Base-by-base conservation (phyloP, 2,797 vertebrate species). In the Nyctalus aviator region DNA sequence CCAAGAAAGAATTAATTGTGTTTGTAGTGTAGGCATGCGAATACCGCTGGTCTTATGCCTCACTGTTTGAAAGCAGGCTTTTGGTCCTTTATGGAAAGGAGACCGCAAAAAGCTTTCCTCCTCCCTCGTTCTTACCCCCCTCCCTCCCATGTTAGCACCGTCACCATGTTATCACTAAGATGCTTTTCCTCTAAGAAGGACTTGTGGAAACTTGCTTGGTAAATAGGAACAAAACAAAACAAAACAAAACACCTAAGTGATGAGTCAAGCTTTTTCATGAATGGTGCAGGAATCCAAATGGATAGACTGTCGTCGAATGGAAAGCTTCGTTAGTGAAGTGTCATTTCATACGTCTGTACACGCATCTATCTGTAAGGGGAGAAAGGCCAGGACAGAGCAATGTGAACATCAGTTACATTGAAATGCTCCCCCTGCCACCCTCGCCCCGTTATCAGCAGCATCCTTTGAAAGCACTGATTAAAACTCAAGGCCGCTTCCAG, bases 401-500 rank as follows among this genome's bases (percentile, higher is more conserved):
- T 37, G 44, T 71, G 37, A 93, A 48, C 32, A 25, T 59, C 14
- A 18, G 37, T 12, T 44, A 57, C 13, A 8, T 83, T 76, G 32
- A 59, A 37, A 11, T 7, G 12, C 10, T 1, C 11, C 20, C 53
- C 18, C 53, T 2, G 20, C 27, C 41, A 0, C 20, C 3, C 30
- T 30, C 8, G 4, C 44, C 35, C 71, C 8, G n/a, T 91, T 95
- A 85, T 83, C 93, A 91, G 71, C 21, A n/a, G 37, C 73, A 68
- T 96, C 89, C 92, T 96, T 94, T 68, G 86, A 96, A 93, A 91
- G 53, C 20, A 44, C 90, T 90, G 95, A 93, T 92, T 95, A 55
- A 85, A 89, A 86, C 71, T 62, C 66, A 81, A 97, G 83, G 79
- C 48, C 23, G 7, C 85, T 95, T 76, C 69, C n/a, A 57, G n/a